Conservation (phyloP, 1,140 invertebrate genomes). For the Megalonaias nervosa region DNA sequence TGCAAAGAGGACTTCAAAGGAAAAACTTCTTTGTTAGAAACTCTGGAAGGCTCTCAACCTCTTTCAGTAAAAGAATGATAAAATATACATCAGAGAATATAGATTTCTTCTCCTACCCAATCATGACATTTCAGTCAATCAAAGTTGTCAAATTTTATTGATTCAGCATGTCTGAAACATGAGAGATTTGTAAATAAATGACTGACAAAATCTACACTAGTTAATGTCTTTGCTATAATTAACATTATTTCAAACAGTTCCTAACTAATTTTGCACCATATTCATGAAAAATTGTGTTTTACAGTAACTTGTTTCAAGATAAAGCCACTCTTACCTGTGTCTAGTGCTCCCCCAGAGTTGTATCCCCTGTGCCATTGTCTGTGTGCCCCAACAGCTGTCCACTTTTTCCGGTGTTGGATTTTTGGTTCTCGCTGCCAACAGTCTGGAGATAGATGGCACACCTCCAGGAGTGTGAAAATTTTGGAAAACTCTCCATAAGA, state of each 20-base stretch:
- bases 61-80: too few species aligned
- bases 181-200: too few species aligned
- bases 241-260: neutral
- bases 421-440: slow-evolving; percentile 80
- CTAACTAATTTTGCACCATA: neutral
- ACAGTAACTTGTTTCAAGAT: neutral
- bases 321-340: slow-evolving; percentile 35
- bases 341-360: slow-evolving; percentile 63
- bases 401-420: slow-evolving; percentile 40
- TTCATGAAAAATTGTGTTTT: neutral
- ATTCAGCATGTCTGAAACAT: too few species aligned
- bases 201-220: too few species aligned
- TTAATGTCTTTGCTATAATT: too few species aligned
- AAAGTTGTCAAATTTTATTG: too few species aligned
- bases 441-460: slow-evolving; percentile 95
- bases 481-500: slow-evolving; percentile 69
- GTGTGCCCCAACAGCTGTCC: slow-evolving; percentile 51
- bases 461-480: slow-evolving; percentile 80
- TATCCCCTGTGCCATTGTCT: slow-evolving; percentile 56
- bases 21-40: too few species aligned
- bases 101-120: too few species aligned
- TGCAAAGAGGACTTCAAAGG: too few species aligned
- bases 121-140: too few species aligned
- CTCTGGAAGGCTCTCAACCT: too few species aligned
- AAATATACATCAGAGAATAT: too few species aligned